Conservation (phyloP, 64 coral and sea anemone species). For the Montipora foliosa region DNA sequence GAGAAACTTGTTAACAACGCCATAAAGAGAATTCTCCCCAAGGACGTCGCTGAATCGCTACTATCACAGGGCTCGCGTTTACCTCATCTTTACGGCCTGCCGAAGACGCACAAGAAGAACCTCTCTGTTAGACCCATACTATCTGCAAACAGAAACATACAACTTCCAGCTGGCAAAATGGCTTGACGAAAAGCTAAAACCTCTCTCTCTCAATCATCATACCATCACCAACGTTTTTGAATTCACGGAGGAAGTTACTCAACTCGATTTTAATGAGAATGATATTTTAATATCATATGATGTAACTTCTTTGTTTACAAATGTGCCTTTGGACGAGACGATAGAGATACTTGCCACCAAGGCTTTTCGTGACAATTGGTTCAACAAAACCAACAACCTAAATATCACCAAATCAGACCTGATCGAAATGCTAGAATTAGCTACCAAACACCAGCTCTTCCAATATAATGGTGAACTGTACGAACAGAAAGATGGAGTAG, state of each 20-base stretch:
- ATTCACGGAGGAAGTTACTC: constrained; percentile 45
- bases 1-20: too few species aligned
- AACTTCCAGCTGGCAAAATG: constrained; percentile 33
- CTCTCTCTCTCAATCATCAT: constrained; percentile 30
- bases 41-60: constrained; percentile 15
- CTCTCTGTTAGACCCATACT: constrained; percentile 53
- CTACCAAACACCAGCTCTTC: constrained; percentile 35
- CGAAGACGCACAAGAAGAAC: constrained; percentile 48
- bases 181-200: too few species aligned
- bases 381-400: background rate
- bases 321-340: too few species aligned
- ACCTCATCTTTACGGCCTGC: constrained; percentile 48
- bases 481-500: constrained; percentile 51
- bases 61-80: constrained; percentile 30
- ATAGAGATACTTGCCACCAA: too few species aligned
- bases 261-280: constrained; percentile 30
- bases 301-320: too few species aligned
- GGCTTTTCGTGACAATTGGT: constrained; percentile 11
- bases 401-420: constrained; percentile 1
- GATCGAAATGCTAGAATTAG: background rate
- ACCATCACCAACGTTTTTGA: constrained; percentile 44
- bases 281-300: constrained; percentile 44
- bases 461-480: constrained; percentile 22
- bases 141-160: constrained; percentile 51
- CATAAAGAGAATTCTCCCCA: constrained; percentile 29